These are phyloP conservation scores for Nannospalax galili DNA, from an alignment of 2,113 vertebrate species.

Conservation along the genomic window DNA sequence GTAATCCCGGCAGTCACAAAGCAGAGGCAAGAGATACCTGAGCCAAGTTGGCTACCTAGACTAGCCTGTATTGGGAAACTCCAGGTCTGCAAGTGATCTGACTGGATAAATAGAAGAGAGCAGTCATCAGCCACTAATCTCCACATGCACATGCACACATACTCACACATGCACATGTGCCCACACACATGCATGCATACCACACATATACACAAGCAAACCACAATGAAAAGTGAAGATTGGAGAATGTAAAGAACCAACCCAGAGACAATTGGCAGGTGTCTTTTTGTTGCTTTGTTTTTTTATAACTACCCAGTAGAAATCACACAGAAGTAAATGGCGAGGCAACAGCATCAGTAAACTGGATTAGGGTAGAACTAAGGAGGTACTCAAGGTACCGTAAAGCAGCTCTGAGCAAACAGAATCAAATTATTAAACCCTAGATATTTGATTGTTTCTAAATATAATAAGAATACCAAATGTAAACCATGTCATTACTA, in stretches of 20 bases:
- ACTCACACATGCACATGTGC: background rate
- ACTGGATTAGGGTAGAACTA: background rate
- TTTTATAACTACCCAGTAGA: background rate
- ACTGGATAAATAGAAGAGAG: background rate
- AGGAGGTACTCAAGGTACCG: background rate
- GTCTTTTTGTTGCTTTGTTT: background rate
- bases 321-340: slow-evolving; percentile 11
- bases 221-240: background rate
- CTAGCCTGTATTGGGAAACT: no score
- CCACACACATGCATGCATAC: background rate
- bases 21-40: background rate
- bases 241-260: background rate
- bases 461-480: background rate
- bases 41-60: background rate
- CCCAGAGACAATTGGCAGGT: background rate
- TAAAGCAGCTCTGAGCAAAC: background rate
- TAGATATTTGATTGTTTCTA: background rate
- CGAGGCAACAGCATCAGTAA: background rate
- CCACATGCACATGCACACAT: background rate
- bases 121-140: background rate
- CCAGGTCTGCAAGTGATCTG: background rate
- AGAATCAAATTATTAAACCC: background rate
- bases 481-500: background rate
- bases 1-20: background rate
- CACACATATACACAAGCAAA: background rate